These are phyloP conservation scores for Metellina segmentata DNA, from an alignment of 2,888 invertebrate species.

Conservation along the genomic window DNA sequence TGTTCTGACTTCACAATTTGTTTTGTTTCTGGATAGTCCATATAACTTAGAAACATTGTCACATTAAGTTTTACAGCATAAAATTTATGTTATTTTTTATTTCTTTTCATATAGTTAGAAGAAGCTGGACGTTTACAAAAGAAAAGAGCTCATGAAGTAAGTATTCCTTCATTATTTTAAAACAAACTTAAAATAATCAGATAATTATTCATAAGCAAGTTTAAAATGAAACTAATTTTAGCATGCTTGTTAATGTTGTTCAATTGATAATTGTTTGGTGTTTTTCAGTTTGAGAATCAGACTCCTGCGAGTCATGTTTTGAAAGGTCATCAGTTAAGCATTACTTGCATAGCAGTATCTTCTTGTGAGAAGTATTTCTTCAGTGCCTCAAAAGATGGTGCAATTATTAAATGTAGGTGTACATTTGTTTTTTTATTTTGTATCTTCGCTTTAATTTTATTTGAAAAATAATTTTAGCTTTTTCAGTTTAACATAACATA, in stretches of 20 bases:
- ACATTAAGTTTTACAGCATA: neutral
- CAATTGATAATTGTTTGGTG: neutral
- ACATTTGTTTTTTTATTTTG: neutral
- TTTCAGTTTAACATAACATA: too few relatives aligned
- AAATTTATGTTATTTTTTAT: neutral
- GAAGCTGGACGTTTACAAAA: conserved; percentile 90
- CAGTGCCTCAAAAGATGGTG: conserved; percentile 93
- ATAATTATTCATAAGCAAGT: neutral
- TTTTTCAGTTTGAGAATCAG: conserved; percentile 79
- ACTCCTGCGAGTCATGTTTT: conserved; percentile 81
- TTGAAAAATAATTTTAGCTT: too few relatives aligned
- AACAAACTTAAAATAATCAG: neutral
- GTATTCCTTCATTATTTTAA: neutral
- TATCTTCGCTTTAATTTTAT: too few relatives aligned
- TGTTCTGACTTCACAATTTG: too few relatives aligned
- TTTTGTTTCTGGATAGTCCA: too few relatives aligned
- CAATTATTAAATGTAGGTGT: conserved; percentile 90
- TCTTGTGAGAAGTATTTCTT: conserved; percentile 87
- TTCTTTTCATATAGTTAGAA: conserved; percentile 83
- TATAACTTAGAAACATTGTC: too few relatives aligned
- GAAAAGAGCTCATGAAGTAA: conserved; percentile 86
- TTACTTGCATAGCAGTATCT: conserved; percentile 91
- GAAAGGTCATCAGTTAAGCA: conserved; percentile 88
- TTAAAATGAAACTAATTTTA: neutral
- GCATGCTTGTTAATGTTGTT: neutral